Evolutionary conservation across 2,797 vertebrate genomes (phyloP), one percentile per base, ranked within the genome.

Genomic region (Hydrolagus colliei): DNA sequence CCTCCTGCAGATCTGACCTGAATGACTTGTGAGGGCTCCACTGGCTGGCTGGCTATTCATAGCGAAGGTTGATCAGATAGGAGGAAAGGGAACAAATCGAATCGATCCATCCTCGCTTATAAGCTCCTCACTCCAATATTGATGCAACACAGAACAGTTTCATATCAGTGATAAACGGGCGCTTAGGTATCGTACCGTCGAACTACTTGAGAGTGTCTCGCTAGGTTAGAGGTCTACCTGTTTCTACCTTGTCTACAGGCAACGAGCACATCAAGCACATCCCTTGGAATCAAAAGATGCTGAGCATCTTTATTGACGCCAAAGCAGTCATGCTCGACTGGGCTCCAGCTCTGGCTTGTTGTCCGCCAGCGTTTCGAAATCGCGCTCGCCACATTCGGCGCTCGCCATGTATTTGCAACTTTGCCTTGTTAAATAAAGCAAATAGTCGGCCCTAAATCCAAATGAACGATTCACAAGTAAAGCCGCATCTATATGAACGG

Each of bases 361-460:
- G 78, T 32, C 41, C 41, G 41, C 78, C 22, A 65, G 20, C 7
- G 59, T 4, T 27, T 65, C 77, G 6, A 63, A 52, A 79, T 79
- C 27, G 61, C 32, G 20, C 8, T 80, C 67, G 2, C 27, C 27
- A 27, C 62, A 80, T 67, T 63, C 12, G 67, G 62, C 27, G 32
- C 63, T 67, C 27, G 41, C 41, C 0, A 0, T 41, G 27, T 18
- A 41, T 32, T 82, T 82, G 18, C 27, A 35, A 27, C 65, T 18
- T 82, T 82, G 32, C 35, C 32, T 41, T 20, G 9, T 82, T 82
- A 41, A 82, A 68, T 82, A 41, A 82, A 68, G 65, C 32, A 41
- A 67, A 41, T 59, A 41, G 20, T 41, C 63, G 9, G 2, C 65
- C 79, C 18, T 82, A 82, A 82, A 82, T 68, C 18, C 18, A 68